These are phyloP conservation scores for Ectropis crepuscularia DNA, from an alignment of 2,888 invertebrate genomes.

Conservation along the genomic window DNA sequence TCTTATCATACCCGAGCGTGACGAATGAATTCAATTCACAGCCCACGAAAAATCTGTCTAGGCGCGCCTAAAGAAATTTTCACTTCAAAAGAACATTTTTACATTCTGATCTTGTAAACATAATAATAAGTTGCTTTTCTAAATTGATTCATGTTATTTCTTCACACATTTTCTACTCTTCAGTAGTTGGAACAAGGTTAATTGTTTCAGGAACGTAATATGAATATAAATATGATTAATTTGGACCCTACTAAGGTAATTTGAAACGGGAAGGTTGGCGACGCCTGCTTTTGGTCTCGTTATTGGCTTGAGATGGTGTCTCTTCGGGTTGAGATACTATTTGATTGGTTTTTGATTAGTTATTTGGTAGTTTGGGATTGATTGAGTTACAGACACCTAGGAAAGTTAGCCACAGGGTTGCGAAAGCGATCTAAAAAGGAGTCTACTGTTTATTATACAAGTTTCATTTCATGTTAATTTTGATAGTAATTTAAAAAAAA, in stretches of 20 bases:
- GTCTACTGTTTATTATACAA: too few species aligned
- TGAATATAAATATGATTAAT: slow-evolving; percentile 36
- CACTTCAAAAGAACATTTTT: too few species aligned
- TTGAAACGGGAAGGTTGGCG: slow-evolving; percentile 12
- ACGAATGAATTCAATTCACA: too few species aligned
- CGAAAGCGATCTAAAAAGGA: too few species aligned
- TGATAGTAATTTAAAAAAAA: too few species aligned
- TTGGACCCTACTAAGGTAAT: slow-evolving; percentile 26
- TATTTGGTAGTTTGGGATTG: not conserved
- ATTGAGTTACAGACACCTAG: not conserved
- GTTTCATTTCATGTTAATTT: too few species aligned
- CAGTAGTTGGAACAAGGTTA: slow-evolving; percentile 33
- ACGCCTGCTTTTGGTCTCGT: slow-evolving; percentile 21
- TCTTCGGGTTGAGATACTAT: not conserved
- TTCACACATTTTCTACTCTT: slow-evolving; percentile 5
- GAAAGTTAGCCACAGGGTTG: too few species aligned
- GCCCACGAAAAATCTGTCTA: too few species aligned
- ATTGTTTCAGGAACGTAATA: slow-evolving; percentile 33
- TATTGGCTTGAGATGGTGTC: slow-evolving; percentile 3
- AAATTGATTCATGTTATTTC: not conserved
- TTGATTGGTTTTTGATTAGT: slow-evolving; percentile 1
- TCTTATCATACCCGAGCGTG: too few species aligned
- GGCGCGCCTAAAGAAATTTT: too few species aligned
- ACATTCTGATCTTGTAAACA: too few species aligned
- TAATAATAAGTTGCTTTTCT: not conserved